phyloP scores from a whole-genome alignment of 1,140 invertebrate genomes.

The Drosophila busckii region DNA sequence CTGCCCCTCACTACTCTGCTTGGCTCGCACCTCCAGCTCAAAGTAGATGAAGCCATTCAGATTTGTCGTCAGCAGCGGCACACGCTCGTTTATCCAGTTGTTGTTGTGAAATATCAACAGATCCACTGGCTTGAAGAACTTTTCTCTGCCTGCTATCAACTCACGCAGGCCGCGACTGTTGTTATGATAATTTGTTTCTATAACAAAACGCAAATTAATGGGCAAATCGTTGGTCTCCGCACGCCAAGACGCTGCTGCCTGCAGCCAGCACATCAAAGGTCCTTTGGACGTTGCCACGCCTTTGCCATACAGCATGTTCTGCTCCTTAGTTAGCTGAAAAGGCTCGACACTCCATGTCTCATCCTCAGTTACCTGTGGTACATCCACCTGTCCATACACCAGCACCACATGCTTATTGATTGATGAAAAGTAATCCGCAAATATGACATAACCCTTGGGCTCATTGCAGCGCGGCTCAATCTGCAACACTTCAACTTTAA shows the following conservation, averaged over 20 bases:
- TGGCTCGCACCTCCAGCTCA: slow-evolving; percentile 5
- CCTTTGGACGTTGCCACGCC: slow-evolving; percentile 27
- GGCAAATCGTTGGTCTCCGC: slow-evolving; percentile 14
- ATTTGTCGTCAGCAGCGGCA: slow-evolving; percentile 19
- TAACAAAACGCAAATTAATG: slow-evolving; percentile 25
- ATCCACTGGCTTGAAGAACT: slow-evolving; percentile 28
- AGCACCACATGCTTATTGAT: slow-evolving; percentile 33
- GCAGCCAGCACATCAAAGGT: slow-evolving; percentile 26
- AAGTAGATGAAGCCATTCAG: slow-evolving; percentile 30
- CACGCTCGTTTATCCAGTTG: slow-evolving; percentile 13
- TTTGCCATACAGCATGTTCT: slow-evolving; percentile 4
- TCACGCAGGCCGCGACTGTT: background rate
- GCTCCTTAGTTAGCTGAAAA: slow-evolving; percentile 5
- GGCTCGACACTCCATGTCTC: slow-evolving; percentile 21
- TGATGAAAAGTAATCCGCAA: slow-evolving; percentile 32
- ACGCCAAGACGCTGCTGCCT: slow-evolving; percentile 16
- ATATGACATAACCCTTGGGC: slow-evolving; percentile 13
- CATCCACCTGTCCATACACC: slow-evolving; percentile 29
- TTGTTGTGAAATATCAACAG: slow-evolving; percentile 23
- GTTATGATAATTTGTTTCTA: slow-evolving; percentile 8
- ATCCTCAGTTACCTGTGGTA: background rate
- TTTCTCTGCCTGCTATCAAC: background rate
- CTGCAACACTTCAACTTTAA: slow-evolving; percentile 19
- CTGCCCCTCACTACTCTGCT: background rate
- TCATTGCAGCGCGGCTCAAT: background rate